Evolutionary conservation across 2,888 invertebrate species (phyloP), one percentile per base, ranked within the genome.

Genomic region (Agelastica alni): DNA sequence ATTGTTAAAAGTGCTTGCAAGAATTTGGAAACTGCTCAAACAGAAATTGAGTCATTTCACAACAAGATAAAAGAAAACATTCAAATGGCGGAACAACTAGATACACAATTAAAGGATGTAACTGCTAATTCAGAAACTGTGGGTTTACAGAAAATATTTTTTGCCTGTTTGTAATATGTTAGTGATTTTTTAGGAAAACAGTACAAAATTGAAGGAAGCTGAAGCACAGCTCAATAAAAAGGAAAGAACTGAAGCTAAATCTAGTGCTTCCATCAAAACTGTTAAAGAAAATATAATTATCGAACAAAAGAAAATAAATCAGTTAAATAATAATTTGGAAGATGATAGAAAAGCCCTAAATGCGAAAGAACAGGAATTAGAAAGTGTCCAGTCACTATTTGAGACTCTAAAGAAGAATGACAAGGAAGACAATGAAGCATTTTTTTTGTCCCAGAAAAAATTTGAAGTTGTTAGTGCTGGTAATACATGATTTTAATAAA

Each of bases 161-260:
- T n/a, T n/a, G n/a, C n/a, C n/a, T n/a, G n/a, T n/a, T n/a, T n/a
- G n/a, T n/a, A n/a, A n/a, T n/a, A n/a, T n/a, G n/a, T n/a, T n/a
- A n/a, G n/a, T n/a, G n/a, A n/a, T n/a, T n/a, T n/a, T n/a, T n/a
- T 22, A 89, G 86, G 88, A 88, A 69, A 81, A 81, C 59, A 88
- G 87, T 36, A 85, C 82, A 14, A 79, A 80, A 26, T 78, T 95
- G 9, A 78, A 82, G 48, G 74, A 79, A 37, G 68, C 92, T 3
- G 90, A 93, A 68, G 72, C 75, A 0, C 79, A 84, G 49, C 75
- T 92, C 28, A 83, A 83, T 49, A 80, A 76, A 4, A 79, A 82
- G 17, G 88, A 91, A 71, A 85, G 84, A 61, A 71, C 76, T 0
- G 89, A 92, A 67, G 88, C 88, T 1, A 81, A 85, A 49, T 77